Conservation (phyloP, 2,113 vertebrate species). For the Dromaius novaehollandiae region DNA sequence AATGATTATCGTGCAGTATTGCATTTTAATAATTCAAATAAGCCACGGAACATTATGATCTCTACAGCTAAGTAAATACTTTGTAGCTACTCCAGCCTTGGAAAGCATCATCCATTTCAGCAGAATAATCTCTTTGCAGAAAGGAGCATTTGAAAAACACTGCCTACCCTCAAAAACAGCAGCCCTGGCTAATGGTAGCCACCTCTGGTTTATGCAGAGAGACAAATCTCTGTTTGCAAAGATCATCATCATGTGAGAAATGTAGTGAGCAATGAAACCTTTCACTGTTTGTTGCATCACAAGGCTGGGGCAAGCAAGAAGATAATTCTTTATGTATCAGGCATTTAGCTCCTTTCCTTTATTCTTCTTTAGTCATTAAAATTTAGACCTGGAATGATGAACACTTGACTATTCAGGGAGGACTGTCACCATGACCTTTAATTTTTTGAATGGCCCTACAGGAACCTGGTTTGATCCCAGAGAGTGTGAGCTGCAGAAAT, state of each 20-base stretch:
- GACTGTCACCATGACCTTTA: neutral
- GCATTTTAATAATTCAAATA: constrained; percentile 73
- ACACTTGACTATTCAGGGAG: neutral
- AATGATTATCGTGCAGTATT: constrained; percentile 64
- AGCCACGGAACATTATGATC: constrained; percentile 43
- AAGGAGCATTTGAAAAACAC: neutral
- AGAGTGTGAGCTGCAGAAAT: neutral
- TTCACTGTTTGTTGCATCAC: neutral
- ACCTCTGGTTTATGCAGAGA: neutral
- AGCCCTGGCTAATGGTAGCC: neutral
- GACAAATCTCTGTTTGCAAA: neutral
- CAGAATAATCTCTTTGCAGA: neutral
- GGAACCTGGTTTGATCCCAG: neutral
- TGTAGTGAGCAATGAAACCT: too few species aligned
- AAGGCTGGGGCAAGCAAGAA: neutral
- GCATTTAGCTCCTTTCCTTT: neutral
- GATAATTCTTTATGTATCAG: neutral
- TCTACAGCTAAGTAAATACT: constrained; percentile 34
- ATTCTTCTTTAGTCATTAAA: neutral
- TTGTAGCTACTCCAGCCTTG: neutral
- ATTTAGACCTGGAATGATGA: neutral
- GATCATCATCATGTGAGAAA: neutral
- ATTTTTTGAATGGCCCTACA: neutral
- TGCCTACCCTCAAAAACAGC: neutral
- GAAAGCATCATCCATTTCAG: constrained; percentile 33